phyloP scores from a whole-genome alignment of 2,113 vertebrate genomes.

The Cathartes aura region DNA sequence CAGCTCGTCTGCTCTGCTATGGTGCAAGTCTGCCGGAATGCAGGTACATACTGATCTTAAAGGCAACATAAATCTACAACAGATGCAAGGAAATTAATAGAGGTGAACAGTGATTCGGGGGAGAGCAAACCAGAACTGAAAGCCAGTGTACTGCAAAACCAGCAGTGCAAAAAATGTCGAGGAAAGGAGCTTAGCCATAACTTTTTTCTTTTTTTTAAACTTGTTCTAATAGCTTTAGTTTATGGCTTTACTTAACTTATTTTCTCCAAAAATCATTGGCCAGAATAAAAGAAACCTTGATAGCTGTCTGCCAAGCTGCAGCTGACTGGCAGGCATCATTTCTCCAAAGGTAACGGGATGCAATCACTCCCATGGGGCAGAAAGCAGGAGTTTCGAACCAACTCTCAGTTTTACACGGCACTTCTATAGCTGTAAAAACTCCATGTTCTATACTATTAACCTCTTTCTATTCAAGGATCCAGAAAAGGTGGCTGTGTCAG shows the following conservation, averaged over 20 bases:
- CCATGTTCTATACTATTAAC: background rate
- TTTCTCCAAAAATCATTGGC: background rate
- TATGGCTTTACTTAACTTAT: background rate
- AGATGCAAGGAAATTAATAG: background rate
- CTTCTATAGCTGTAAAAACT: background rate
- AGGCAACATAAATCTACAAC: background rate
- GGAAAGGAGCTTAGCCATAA: background rate
- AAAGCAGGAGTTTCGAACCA: background rate
- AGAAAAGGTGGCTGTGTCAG: background rate
- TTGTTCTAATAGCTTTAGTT: background rate
- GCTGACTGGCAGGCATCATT: background rate
- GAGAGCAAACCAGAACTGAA: background rate
- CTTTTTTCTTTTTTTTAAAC: too few relatives aligned
- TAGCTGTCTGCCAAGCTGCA: background rate
- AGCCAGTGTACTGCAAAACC: background rate
- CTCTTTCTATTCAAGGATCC: background rate
- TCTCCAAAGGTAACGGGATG: background rate
- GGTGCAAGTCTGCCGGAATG: background rate
- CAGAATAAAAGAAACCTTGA: background rate
- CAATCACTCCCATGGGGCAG: background rate
- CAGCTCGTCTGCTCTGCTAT: background rate
- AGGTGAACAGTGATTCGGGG: background rate
- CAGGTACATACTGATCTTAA: rapidly evolving
- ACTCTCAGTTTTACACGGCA: rapidly evolving
- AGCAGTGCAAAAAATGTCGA: background rate